Base-by-base conservation (phyloP, 2,797 vertebrate species). In the Amniataba percoides region DNA sequence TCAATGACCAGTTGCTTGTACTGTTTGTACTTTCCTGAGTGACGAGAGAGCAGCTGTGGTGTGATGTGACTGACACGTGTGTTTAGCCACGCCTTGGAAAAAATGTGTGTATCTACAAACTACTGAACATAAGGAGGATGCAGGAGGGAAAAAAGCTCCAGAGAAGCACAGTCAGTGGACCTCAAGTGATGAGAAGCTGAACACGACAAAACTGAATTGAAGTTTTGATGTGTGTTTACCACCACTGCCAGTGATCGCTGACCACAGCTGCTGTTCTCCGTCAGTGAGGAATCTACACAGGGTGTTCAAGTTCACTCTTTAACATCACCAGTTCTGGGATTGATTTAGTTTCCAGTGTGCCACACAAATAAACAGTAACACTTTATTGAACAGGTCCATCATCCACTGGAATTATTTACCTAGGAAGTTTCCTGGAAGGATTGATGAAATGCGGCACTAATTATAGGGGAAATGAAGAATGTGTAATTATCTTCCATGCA, bases 1-100 rank as follows among this genome's bases (percentile, higher is more conserved):
- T 27, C n/a, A 61, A 61, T 36, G 27, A 62, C 56, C 45, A 64
- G 45, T 15, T 15, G 5, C 9, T 10, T 43, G 21, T 43, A 21
- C 27, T 40, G 34, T 36, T 67, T 57, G 11, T 31, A 7, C 39
- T 21, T 12, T 40, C 55, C 39, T 48, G 57, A 53, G 39, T 18
- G 67, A 69, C 42, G 16, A 21, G 9, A 46, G 31, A 71, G 70
- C 78, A 62, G 58, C 76, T 68, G 46, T 64, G 78, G 56, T 70
- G 45, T 80, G 11, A 60, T 34, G 51, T 25, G 43, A 42, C 12
- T 31, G 19, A 55, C 39, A 51, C 31, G 10, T 48, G 27, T 9
- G 19, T 19, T 59, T 36, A 49, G 31, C 31, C 21, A 36, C 2
- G 1, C 3, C 15, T 15, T 45, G 18, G 52, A 12, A 56, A 34